These are phyloP conservation scores for Trichosurus vulpecula DNA, from an alignment of 2,797 vertebrate species.

Conservation along the genomic window DNA sequence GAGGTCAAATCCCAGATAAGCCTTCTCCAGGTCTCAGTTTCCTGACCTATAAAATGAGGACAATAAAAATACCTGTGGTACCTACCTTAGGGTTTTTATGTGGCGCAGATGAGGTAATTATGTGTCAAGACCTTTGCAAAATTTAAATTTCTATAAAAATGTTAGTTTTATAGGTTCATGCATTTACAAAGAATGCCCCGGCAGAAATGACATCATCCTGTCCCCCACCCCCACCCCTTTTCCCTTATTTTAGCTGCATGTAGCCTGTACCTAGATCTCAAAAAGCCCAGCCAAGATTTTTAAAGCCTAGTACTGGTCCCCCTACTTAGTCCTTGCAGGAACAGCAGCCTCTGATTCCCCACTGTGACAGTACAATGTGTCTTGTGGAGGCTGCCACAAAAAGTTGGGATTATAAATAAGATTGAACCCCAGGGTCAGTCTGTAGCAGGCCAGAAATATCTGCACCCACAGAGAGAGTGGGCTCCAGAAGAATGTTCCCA, in stretches of 20 bases:
- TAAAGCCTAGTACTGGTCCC: background rate
- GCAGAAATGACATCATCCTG: background rate
- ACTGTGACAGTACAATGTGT: background rate
- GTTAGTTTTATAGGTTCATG: background rate
- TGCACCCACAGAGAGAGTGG: background rate
- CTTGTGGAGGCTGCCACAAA: background rate
- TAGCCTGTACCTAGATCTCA: background rate
- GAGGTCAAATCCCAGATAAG: background rate
- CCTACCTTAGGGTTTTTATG: background rate
- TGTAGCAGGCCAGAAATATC: background rate
- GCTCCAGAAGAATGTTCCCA: background rate
- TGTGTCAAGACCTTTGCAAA: background rate
- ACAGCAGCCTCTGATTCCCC: background rate
- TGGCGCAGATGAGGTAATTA: background rate
- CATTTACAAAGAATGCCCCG: background rate
- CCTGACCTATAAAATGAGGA: background rate
- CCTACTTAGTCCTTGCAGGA: background rate
- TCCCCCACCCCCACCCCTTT: accelerated
- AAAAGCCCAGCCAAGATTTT: background rate
- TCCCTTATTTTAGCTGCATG: background rate
- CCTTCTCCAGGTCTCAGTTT: background rate
- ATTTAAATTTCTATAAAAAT: background rate
- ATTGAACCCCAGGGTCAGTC: background rate
- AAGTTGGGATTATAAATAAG: background rate
- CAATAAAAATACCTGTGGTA: background rate